Evolutionary conservation across 1,140 invertebrate species (phyloP).

Genomic region (Rhopalosiphum maidis): DNA sequence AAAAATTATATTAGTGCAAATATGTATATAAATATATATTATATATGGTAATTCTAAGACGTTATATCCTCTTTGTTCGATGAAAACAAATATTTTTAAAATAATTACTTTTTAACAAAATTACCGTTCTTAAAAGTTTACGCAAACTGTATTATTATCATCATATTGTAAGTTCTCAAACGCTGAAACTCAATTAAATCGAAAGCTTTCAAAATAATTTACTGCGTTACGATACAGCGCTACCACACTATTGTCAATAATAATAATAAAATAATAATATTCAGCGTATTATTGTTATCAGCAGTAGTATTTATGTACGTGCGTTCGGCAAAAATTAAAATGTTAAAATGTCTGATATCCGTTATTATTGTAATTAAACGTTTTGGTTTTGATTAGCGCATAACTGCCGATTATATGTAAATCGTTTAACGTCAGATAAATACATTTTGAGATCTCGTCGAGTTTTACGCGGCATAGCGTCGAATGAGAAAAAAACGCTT

Average conservation of each 20-base stretch:
- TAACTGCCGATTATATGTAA: no score
- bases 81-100: not conserved
- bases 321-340: not conserved
- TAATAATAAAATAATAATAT: not conserved
- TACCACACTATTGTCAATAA: not conserved
- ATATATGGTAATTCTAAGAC: not conserved
- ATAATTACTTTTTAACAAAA: slow-evolving; percentile 36
- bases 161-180: not conserved
- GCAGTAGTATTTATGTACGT: no score
- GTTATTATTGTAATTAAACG: not conserved
- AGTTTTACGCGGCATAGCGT: not conserved
- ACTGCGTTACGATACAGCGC: not conserved
- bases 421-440: not conserved
- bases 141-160: not conserved
- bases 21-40: no score
- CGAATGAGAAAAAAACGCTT: not conserved
- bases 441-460: not conserved
- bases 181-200: not conserved
- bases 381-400: no score
- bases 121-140: slow-evolving; percentile 18
- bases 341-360: not conserved
- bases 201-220: slow-evolving; percentile 14
- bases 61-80: not conserved
- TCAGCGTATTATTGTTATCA: not conserved
- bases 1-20: not conserved